A percentile compares a stretch with the other conserved stretches of the same genome.
These are phyloP conservation scores for Alviniconcha strummeri DNA, from an alignment of 2,888 invertebrate genomes.

Conservation along the genomic window DNA sequence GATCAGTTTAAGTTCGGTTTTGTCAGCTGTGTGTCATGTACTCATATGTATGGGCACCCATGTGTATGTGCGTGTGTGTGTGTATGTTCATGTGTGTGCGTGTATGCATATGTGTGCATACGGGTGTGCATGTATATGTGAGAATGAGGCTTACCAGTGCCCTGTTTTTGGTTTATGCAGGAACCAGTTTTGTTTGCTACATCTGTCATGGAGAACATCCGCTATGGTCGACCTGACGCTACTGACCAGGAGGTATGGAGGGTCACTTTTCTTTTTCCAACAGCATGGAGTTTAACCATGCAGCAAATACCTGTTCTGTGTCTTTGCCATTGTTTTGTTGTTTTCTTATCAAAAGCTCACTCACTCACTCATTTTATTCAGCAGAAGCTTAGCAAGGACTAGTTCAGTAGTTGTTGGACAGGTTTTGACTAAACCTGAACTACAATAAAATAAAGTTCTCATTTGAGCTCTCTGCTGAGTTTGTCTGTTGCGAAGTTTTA, in stretches of 20 bases:
- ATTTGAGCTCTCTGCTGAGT: no score
- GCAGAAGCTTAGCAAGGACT: no score
- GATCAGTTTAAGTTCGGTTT: neutral
- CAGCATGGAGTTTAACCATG: no score
- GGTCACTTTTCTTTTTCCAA: no score
- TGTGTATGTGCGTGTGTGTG: neutral
- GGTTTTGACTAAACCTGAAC: no score
- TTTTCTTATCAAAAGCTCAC: no score
- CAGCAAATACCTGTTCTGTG: no score
- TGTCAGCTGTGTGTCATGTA: neutral
- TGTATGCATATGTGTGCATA: neutral
- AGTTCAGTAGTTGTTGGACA: no score
- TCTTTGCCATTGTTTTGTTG: no score
- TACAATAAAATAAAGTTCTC: no score
- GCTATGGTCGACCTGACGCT: constrained; percentile 83
- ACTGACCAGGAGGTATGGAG: constrained; percentile 75
- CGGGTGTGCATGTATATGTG: neutral
- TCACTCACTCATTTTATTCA: no score
- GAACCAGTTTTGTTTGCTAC: constrained; percentile 96
- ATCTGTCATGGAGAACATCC: constrained; percentile 92
- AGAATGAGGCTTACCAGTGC: neutral
- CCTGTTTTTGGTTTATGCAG: constrained; percentile 55
- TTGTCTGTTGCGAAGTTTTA: no score
- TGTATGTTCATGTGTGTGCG: neutral
- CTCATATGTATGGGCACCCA: neutral